phyloP scores from a whole-genome alignment of 2,888 invertebrate genomes.

The Cheilosia pagana region DNA sequence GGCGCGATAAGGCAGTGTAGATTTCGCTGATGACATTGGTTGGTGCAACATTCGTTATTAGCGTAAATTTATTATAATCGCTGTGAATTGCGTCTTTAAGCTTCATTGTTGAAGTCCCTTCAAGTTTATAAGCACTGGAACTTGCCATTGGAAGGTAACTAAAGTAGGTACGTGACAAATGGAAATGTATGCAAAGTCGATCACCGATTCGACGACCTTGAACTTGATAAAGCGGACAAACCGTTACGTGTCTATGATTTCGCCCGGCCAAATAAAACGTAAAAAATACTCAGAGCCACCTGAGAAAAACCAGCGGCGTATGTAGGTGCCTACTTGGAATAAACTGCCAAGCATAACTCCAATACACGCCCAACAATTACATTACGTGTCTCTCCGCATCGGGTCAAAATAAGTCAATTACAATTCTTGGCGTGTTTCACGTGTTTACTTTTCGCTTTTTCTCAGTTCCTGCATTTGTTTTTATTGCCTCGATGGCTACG shows the following conservation, averaged over 20 bases:
- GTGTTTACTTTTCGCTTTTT: conserved; percentile 42
- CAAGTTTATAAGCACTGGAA: too few relatives aligned
- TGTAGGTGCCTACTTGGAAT: background rate
- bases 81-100: background rate
- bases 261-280: background rate
- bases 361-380: conserved; percentile 34
- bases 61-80: too few relatives aligned
- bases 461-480: conserved; percentile 29
- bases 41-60: too few relatives aligned
- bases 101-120: too few relatives aligned
- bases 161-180: too few relatives aligned
- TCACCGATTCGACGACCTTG: conserved; percentile 23
- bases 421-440: conserved; percentile 49
- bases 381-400: conserved; percentile 49
- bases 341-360: conserved; percentile 2
- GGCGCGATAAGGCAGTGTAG: too few relatives aligned
- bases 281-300: conserved; percentile 2
- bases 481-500: conserved; percentile 3
- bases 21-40: too few relatives aligned
- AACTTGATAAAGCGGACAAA: conserved; percentile 53
- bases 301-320: background rate
- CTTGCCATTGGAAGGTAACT: too few relatives aligned
- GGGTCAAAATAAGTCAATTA: conserved; percentile 58
- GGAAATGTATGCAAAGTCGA: background rate
- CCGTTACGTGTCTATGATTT: conserved; percentile 36